These are phyloP conservation scores for Polylopha cassiicola DNA, from an alignment of 2,888 invertebrate genomes.

Conservation along the genomic window DNA sequence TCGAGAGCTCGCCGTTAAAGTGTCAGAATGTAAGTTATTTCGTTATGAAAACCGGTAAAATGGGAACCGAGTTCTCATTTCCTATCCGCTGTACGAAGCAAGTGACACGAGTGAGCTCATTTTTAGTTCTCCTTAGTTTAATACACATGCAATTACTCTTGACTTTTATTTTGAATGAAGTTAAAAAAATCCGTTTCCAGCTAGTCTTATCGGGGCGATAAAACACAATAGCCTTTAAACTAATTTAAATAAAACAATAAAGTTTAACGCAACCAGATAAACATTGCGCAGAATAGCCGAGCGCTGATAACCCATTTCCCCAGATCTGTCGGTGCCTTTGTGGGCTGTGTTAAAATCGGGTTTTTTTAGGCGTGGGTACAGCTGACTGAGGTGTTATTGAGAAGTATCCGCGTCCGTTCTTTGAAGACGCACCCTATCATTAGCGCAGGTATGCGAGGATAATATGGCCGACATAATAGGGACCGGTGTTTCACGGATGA, in stretches of 20 bases:
- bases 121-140: no score
- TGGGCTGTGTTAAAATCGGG: conserved; percentile 34
- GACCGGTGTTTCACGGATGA: conserved; percentile 41
- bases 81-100: conserved; percentile 19
- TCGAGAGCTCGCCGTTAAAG: conserved; percentile 14
- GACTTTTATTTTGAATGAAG: conserved; percentile 15
- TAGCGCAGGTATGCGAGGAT: conserved; percentile 56
- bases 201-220: conserved; percentile 8
- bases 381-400: conserved; percentile 56
- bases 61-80: conserved; percentile 23
- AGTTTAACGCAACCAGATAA: conserved; percentile 34
- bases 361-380: conserved; percentile 36
- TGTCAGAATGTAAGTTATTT: conserved; percentile 27
- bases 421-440: conserved; percentile 57
- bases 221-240: conserved; percentile 4
- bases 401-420: conserved; percentile 36
- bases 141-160: conserved; percentile 19
- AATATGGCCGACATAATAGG: conserved; percentile 38
- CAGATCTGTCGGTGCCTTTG: conserved; percentile 42
- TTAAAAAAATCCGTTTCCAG: no score
- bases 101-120: background rate
- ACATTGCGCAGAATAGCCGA: conserved; percentile 25
- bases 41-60: conserved; percentile 25
- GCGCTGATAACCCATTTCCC: conserved; percentile 51
- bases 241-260: conserved; percentile 45